Percentiles rank a stretch among this genome's conserved stretches.
Conservation (phyloP, 2,113 vertebrate genomes). For the Empidonax traillii region DNA sequence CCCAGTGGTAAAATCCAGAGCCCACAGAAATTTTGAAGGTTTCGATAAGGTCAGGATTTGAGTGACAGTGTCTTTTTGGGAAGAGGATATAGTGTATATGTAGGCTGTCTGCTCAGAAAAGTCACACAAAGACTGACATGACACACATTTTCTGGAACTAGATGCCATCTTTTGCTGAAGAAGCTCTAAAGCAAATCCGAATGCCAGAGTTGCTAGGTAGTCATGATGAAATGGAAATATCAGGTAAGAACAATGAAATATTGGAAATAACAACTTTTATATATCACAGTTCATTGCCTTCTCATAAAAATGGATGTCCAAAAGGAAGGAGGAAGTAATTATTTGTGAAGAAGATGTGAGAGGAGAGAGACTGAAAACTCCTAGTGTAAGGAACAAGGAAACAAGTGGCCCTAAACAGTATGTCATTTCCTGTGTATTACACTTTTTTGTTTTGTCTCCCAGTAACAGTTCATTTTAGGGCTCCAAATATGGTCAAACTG, state of each 20-base stretch:
- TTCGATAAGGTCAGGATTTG: neutral
- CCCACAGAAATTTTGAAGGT: neutral
- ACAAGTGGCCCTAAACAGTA: neutral
- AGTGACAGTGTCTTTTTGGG: neutral
- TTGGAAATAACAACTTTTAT: neutral
- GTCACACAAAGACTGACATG: neutral
- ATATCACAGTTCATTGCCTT: neutral
- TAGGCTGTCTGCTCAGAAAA: neutral
- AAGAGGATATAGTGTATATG: fast-evolving
- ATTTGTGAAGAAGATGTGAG: neutral
- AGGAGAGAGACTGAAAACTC: neutral
- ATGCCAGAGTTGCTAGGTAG: neutral
- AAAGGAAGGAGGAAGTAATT: neutral
- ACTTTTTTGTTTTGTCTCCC: neutral
- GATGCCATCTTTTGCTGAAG: neutral
- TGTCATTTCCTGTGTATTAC: neutral
- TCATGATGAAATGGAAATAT: neutral
- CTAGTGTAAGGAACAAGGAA: neutral
- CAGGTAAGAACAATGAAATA: neutral
- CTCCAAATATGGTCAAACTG: neutral
- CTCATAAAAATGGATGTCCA: neutral
- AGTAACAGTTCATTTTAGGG: neutral
- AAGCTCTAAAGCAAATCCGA: neutral
- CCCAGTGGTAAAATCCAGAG: neutral
- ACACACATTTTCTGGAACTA: neutral